Base-by-base conservation (phyloP, 2,797 vertebrate genomes). In the Aphelocoma californica region DNA sequence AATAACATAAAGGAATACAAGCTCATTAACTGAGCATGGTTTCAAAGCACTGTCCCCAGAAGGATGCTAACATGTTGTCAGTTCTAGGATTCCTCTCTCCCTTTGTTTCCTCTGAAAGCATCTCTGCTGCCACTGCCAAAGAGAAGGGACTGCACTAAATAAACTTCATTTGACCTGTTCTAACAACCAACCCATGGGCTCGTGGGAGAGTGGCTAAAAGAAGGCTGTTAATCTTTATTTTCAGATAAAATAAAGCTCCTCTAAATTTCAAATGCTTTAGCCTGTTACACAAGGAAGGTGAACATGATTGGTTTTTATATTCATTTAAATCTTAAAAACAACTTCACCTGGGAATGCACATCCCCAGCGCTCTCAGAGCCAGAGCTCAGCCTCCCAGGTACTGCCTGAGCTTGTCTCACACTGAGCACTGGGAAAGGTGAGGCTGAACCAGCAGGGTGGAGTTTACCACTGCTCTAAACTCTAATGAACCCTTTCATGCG, bases 361-460 rank as follows among this genome's bases (percentile, higher is more conserved):
- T 34, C 29, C 9, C 2, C 67, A 84, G 91, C 47, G 12, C 92
- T 94, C 94, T 82, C 87, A 89, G 89, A 91, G 86, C n/a, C 85
- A 56, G 69, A 45, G 48, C 77, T 81, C 69, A 87, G 56, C 74
- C 83, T 92, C 51, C 74, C 92, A 90, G 92, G 93, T 42, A 88
- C 88, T 96, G 96, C 91, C 94, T 3, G 14, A 92, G 93, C 96
- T 96, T 97, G 96, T 60, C 94, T 86, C 54, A 42, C 47, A 54
- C 57, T 65, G 91, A 95, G 86, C 47, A 40, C 74, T 54, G 64
- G n/a, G 51, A 91, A 79, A 95, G 93, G 79, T 71, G 92, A 80
- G 87, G 89, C 15, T 94, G 87, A 96, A 94, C 82, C 91, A 93
- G 75, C 89, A 96, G 94, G 95, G 94, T 92, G 96, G 95, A 95